These are phyloP conservation scores for Atractosteus spatula DNA, from an alignment of 2,113 vertebrate genomes.

Conservation along the genomic window DNA sequence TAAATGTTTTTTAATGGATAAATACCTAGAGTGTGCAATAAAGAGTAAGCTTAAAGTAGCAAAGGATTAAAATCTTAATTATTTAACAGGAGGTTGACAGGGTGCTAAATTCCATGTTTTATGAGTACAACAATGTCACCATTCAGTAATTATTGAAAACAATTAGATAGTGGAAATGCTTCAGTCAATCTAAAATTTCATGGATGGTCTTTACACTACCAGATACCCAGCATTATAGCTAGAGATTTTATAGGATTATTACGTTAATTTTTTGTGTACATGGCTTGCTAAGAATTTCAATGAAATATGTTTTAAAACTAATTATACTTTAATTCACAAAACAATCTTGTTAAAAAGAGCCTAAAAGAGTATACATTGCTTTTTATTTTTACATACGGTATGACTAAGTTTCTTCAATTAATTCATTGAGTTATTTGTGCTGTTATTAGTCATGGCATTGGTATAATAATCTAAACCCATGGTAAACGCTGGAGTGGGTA, in stretches of 20 bases:
- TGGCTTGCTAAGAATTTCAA: too few relatives aligned
- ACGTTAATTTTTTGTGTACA: too few relatives aligned
- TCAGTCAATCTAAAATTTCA: constrained; percentile 12
- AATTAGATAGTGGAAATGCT: constrained; percentile 6
- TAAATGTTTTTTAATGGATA: constrained; percentile 4
- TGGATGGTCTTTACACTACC: constrained; percentile 16
- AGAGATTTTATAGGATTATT: too few relatives aligned
- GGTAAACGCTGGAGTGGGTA: background rate
- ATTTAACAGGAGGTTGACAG: constrained; percentile 12
- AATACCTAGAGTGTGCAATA: constrained; percentile 11
- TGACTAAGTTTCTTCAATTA: background rate
- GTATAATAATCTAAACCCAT: background rate
- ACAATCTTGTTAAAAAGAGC: background rate
- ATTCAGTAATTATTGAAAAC: constrained; percentile 5
- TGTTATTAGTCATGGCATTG: background rate
- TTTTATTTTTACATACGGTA: too few relatives aligned
- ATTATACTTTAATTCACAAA: too few relatives aligned
- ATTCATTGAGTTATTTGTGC: background rate
- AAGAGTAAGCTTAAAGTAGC: background rate
- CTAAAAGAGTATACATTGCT: too few relatives aligned
- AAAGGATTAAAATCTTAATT: constrained; percentile 21
- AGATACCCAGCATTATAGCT: background rate
- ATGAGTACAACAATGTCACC: constrained; percentile 14
- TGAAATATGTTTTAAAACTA: too few relatives aligned
- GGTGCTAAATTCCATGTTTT: constrained; percentile 10